Conservation (phyloP, 1,140 invertebrate species). For the Teleopsis dalmanni region DNA sequence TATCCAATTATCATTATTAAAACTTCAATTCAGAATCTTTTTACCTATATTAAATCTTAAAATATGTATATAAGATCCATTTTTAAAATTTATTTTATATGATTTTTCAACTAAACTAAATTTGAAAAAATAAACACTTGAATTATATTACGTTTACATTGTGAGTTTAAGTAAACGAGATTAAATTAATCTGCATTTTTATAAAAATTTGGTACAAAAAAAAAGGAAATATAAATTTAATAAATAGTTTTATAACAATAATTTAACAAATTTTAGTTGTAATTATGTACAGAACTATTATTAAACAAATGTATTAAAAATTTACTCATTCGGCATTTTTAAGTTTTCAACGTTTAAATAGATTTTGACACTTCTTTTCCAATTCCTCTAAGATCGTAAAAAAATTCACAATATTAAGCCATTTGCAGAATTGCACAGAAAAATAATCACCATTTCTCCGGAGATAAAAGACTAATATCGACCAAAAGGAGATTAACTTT, state of each 20-base stretch:
- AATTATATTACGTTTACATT: too few relatives aligned
- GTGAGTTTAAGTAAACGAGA: neutral
- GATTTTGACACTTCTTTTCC: too few relatives aligned
- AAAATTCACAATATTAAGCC: too few relatives aligned
- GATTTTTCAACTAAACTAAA: too few relatives aligned
- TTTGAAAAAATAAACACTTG: too few relatives aligned
- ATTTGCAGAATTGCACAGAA: neutral
- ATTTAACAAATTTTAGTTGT: neutral
- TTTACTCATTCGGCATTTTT: too few relatives aligned
- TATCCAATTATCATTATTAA: neutral
- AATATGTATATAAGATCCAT: neutral
- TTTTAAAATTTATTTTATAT: too few relatives aligned
- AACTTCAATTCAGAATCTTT: neutral
- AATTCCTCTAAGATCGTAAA: too few relatives aligned
- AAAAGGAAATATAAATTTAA: neutral
- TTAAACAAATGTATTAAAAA: neutral
- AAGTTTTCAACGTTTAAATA: too few relatives aligned
- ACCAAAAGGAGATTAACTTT: neutral
- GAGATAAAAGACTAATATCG: neutral
- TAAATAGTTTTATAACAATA: neutral
- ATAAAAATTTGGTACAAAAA: neutral
- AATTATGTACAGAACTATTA: neutral
- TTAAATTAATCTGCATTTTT: neutral
- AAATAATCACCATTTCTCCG: neutral
- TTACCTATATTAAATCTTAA: neutral